Evolutionary conservation across 1,140 invertebrate genomes (phyloP).

Genomic region (Cotesia chilonis): DNA sequence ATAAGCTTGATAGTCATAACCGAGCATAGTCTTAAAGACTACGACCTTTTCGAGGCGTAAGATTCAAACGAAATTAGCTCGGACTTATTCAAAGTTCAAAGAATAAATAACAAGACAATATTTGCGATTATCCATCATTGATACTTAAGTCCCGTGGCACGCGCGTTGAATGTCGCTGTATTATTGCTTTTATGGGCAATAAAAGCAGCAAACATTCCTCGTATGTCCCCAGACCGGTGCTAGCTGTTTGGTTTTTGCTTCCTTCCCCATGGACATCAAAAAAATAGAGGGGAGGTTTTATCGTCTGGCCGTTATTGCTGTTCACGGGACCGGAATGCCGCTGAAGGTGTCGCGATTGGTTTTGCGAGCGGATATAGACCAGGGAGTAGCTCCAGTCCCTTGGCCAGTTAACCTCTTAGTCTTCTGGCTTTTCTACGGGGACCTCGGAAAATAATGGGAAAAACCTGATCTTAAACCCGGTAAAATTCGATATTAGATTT

Average conservation of each 20-base stretch:
- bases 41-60: constrained; percentile 32
- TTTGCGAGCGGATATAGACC: constrained; percentile 61
- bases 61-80: not conserved
- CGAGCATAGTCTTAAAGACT: too few relatives aligned
- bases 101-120: constrained; percentile 55
- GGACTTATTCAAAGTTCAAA: constrained; percentile 44
- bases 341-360: constrained; percentile 64
- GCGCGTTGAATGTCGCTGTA: constrained; percentile 54
- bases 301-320: constrained; percentile 4
- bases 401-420: constrained; percentile 57
- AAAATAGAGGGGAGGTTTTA: not conserved
- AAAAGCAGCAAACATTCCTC: constrained; percentile 53
- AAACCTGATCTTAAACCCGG: constrained; percentile 1
- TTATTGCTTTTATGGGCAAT: constrained; percentile 66
- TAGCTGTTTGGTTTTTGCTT: constrained; percentile 34
- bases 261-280: constrained; percentile 4
- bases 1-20: constrained; percentile 42
- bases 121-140: constrained; percentile 40
- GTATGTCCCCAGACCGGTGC: constrained; percentile 37
- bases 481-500: not conserved
- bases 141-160: constrained; percentile 49
- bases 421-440: not conserved
- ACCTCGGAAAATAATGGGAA: constrained; percentile 21
- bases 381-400: constrained; percentile 55
- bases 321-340: constrained; percentile 33